These are phyloP conservation scores for Trachurus trachurus DNA, from an alignment of 2,797 vertebrate species.

Conservation along the genomic window DNA sequence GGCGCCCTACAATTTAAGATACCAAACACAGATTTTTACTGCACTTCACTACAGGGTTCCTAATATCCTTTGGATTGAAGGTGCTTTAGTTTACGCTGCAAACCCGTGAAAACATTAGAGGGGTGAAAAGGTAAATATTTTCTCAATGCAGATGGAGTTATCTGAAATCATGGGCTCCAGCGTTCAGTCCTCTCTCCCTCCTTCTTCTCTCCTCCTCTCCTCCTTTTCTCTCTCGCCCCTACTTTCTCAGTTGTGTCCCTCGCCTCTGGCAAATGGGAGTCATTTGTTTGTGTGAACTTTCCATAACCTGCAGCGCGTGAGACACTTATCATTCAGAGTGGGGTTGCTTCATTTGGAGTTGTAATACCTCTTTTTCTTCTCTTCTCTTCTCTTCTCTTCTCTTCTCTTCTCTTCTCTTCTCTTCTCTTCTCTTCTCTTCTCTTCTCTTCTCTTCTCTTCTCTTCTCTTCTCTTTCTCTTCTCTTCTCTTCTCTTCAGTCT, in stretches of 20 bases:
- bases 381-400: constrained; percentile 24
- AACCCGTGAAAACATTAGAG: constrained; percentile 64
- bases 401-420: constrained; percentile 37
- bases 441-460: constrained; percentile 30
- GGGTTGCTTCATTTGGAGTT: constrained; percentile 76
- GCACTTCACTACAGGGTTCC: constrained; percentile 65
- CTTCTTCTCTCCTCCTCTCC: constrained; percentile 36
- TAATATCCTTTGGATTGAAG: constrained; percentile 73
- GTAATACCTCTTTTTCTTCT: constrained; percentile 71
- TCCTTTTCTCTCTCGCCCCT: constrained; percentile 59
- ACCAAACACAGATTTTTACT: constrained; percentile 59
- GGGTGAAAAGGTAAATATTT: constrained; percentile 73
- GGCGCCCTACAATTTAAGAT: constrained; percentile 69
- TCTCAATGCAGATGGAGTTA: constrained; percentile 79
- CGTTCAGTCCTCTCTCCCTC: constrained; percentile 62
- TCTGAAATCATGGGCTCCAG: constrained; percentile 71
- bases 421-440: constrained; percentile 25
- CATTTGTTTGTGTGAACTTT: constrained; percentile 90
- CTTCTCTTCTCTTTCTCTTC: constrained; percentile 18
- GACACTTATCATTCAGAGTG: constrained; percentile 89
- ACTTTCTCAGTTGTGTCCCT: constrained; percentile 84
- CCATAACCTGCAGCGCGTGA: constrained; percentile 85
- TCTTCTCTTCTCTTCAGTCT: constrained; percentile 25
- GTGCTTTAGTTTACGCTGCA: constrained; percentile 63
- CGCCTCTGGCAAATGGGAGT: constrained; percentile 90